Base-by-base conservation (phyloP, 2,113 vertebrate species). In the Oostethus manadensis region DNA sequence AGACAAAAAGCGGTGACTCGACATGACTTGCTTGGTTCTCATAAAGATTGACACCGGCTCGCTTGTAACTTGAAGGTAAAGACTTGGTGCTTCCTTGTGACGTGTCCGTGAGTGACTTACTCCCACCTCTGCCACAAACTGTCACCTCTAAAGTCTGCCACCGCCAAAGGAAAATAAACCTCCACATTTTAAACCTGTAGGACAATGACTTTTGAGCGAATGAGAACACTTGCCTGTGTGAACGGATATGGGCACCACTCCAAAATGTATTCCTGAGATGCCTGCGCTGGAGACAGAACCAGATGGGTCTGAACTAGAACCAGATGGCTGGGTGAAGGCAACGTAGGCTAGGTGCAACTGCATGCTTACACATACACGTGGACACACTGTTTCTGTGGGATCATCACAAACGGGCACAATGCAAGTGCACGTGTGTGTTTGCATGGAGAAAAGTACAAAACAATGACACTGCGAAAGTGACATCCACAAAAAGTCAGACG, bases 241-340 rank as follows among this genome's bases (percentile, higher is more conserved):
- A 90, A 86, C 87, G 88, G 89, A 91, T 91, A 87, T 90, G 89
- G 88, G 89, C 86, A 81, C 62, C 58, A 69, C 69, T 91, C 90
- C 89, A 91, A 86, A 83, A 87, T 78, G 85, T 91, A 89, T 90
- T 91, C 87, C 84, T 89, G 79, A 89, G 84, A 89, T 91, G 89
- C 87, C 81, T 90, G 85, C 60, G 76, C 82, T 83, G 68, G 79
- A 89, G 85, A 88, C 80, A 77, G 75, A 88, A 87, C 90, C 89
- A 91, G 90, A 91, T 91, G 89, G 89, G 79, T 76, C 81, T 76
- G 82, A 90, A 91, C 85, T 89, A 73, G 84, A 90, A 91, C 83
- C 90, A 91, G 89, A 90, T 91, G 89, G 85, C 71, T 62, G 58
- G 60, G 63, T 67, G 72, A 70, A 84, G 72, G 78, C 70, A 81